Evolutionary conservation across 1,140 invertebrate genomes (phyloP).

Genomic region (Drosophila biarmipes): DNA sequence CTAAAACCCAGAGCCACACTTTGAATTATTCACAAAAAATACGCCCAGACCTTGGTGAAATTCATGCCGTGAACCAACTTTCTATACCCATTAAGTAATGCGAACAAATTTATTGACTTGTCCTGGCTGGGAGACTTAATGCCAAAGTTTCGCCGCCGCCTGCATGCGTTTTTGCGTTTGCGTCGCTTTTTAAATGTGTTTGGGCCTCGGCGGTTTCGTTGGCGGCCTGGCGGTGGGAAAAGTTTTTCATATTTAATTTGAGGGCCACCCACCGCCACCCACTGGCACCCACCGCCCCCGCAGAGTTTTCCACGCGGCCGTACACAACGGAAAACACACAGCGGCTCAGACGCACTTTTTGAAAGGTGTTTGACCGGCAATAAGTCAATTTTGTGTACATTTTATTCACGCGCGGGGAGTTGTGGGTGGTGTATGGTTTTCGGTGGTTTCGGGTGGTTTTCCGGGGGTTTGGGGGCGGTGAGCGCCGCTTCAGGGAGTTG

Average conservation of each 20-base stretch:
- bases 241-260: constrained; percentile 82
- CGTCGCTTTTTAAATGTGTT: constrained; percentile 72
- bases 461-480: constrained; percentile 11
- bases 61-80: constrained; percentile 22
- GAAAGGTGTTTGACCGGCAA: constrained; percentile 82
- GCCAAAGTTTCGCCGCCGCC: constrained; percentile 54
- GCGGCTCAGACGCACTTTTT: constrained; percentile 54
- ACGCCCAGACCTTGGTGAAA: neutral
- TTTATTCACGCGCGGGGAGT: constrained; percentile 62
- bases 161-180: constrained; percentile 62
- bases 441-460: constrained; percentile 12
- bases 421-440: constrained; percentile 11
- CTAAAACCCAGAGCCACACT: neutral
- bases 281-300: constrained; percentile 10
- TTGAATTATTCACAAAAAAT: neutral
- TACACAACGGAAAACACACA: constrained; percentile 34
- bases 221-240: constrained; percentile 43
- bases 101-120: constrained; percentile 56
- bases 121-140: constrained; percentile 53
- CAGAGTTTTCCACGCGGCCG: constrained; percentile 27
- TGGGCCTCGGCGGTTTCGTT: constrained; percentile 43
- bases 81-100: constrained; percentile 39
- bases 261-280: constrained; percentile 34
- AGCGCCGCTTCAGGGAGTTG: constrained; percentile 65
- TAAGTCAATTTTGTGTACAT: constrained; percentile 82